phyloP scores from a whole-genome alignment of 1,140 invertebrate genomes.

The Drosophila lini region DNA sequence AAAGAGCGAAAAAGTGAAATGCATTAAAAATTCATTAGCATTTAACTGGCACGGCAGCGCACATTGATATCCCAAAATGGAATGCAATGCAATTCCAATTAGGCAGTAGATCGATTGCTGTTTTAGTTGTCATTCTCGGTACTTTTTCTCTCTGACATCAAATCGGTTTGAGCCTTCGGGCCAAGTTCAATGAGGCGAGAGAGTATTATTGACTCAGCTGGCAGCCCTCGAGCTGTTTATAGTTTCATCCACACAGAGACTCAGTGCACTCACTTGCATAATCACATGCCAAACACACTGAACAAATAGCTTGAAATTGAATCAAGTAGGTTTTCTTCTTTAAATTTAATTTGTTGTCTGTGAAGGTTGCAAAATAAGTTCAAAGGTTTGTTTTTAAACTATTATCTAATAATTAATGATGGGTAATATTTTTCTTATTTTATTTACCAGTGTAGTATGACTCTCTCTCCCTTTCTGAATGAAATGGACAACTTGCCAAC shows the following conservation, averaged over 20 bases:
- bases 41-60: slow-evolving; percentile 42
- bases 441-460: background rate
- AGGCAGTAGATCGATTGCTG: slow-evolving; percentile 24
- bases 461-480: background rate
- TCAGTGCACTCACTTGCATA: slow-evolving; percentile 12
- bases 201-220: slow-evolving; percentile 36
- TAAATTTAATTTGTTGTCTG: background rate
- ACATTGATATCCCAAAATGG: slow-evolving; percentile 21
- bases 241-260: slow-evolving; percentile 4
- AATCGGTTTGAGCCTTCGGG: slow-evolving; percentile 3
- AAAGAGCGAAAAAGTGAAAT: slow-evolving; percentile 54
- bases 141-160: background rate
- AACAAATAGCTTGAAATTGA: background rate
- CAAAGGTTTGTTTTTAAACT: background rate
- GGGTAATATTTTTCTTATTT: background rate
- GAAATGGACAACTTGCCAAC: slow-evolving; percentile 29
- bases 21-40: slow-evolving; percentile 76
- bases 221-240: slow-evolving; percentile 20
- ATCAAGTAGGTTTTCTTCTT: background rate
- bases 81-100: slow-evolving; percentile 28
- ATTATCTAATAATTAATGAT: background rate
- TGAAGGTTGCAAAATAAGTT: background rate
- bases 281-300: slow-evolving; percentile 22
- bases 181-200: slow-evolving; percentile 10
- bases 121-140: slow-evolving; percentile 22